Conservation (phyloP, 1,140 invertebrate species). For the Zaprionus tsacasi region DNA sequence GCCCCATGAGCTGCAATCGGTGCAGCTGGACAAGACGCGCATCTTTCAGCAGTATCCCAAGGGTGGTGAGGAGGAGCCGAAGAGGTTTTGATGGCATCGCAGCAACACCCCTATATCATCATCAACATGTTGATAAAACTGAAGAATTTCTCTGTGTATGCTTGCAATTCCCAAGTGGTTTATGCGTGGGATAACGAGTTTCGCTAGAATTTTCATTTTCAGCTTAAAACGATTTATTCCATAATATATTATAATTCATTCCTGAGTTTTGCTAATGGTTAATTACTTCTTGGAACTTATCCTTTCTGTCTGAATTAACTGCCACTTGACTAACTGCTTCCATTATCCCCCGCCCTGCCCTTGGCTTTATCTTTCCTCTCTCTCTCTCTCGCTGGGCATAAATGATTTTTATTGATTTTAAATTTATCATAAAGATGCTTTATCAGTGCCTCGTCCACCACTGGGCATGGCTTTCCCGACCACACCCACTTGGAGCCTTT, state of each 20-base stretch:
- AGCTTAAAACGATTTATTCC: neutral
- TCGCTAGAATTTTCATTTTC: neutral
- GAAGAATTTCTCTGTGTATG: neutral
- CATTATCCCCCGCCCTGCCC: neutral
- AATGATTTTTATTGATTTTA: constrained; percentile 80
- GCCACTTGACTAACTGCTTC: neutral
- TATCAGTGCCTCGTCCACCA: constrained; percentile 64
- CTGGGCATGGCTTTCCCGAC: constrained; percentile 5
- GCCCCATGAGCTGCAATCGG: constrained; percentile 62
- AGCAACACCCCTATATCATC: neutral
- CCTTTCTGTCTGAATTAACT: neutral
- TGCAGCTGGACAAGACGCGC: constrained; percentile 62
- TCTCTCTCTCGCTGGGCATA: constrained; percentile 8
- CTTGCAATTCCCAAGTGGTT: neutral
- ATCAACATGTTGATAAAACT: neutral
- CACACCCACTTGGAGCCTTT: constrained; percentile 42
- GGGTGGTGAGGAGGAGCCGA: constrained; percentile 27
- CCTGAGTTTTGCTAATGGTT: constrained; percentile 1
- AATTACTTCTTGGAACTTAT: neutral
- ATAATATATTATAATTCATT: neutral
- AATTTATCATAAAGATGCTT: constrained; percentile 81
- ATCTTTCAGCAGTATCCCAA: constrained; percentile 78
- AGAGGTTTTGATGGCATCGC: constrained; percentile 59
- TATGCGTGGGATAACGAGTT: no score
- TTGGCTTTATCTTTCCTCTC: neutral